A percentile compares a stretch with the other conserved stretches of the same genome.
phyloP scores from a whole-genome alignment of 2,888 invertebrate genomes.

The Clistopyga incitator region DNA sequence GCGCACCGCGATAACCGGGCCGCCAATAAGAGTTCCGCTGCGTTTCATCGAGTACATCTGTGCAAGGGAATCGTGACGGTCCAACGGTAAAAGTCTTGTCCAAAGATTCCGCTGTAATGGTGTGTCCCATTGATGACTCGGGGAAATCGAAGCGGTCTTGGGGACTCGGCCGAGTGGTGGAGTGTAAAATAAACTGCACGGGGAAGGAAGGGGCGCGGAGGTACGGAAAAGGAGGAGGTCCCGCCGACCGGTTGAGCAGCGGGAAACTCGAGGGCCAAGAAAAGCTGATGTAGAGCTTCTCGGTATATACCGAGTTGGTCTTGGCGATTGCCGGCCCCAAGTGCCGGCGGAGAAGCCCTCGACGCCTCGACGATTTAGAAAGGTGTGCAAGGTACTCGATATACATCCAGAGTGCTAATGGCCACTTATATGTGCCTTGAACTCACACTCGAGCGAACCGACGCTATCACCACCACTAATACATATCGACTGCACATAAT shows the following conservation, averaged over 20 bases:
- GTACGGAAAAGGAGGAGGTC: too few relatives aligned
- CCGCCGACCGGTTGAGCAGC: slow-evolving; percentile 24
- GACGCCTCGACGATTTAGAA: slow-evolving; percentile 36
- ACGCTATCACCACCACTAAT: background rate
- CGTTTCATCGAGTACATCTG: slow-evolving; percentile 53
- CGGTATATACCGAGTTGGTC: slow-evolving; percentile 32
- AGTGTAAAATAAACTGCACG: slow-evolving; percentile 75
- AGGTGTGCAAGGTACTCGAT: slow-evolving; percentile 29
- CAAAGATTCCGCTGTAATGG: slow-evolving; percentile 45
- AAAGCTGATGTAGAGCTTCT: slow-evolving; percentile 44
- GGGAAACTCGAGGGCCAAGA: slow-evolving; percentile 29
- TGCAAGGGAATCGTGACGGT: slow-evolving; percentile 16
- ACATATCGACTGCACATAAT: background rate
- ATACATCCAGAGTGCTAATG: slow-evolving; percentile 31
- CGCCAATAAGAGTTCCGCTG: slow-evolving; percentile 69
- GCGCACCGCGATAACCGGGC: background rate
- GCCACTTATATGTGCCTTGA: slow-evolving; percentile 27
- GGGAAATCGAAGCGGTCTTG: slow-evolving; percentile 63
- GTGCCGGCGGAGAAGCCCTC: slow-evolving; percentile 10
- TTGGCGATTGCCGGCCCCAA: background rate
- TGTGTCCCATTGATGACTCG: slow-evolving; percentile 76
- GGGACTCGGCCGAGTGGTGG: slow-evolving; percentile 68
- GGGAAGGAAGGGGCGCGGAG: slow-evolving; percentile 44
- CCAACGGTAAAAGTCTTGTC: slow-evolving; percentile 71
- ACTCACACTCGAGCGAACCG: background rate